phyloP scores from a whole-genome alignment of 2,113 vertebrate species.

The Vulpes lagopus region DNA sequence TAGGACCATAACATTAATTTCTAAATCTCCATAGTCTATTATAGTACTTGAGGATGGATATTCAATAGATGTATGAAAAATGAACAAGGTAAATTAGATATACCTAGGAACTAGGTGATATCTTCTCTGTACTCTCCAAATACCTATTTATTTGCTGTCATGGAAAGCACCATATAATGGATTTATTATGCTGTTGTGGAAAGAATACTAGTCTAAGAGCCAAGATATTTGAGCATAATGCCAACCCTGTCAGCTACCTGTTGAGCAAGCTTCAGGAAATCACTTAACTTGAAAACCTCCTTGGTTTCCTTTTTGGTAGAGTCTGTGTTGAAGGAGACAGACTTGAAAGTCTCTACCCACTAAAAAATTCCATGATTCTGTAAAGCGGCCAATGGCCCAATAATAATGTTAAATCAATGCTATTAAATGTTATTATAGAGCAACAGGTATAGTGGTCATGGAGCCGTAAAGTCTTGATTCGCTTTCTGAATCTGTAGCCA shows the following conservation, averaged over 20 bases:
- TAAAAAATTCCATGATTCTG: not conserved
- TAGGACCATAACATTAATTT: not conserved
- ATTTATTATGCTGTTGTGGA: not conserved
- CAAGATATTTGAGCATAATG: not conserved
- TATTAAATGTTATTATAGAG: not conserved
- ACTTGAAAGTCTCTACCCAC: not conserved
- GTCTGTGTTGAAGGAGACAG: not conserved
- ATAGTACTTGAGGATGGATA: not conserved
- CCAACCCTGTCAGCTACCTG: not conserved
- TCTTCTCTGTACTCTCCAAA: not conserved
- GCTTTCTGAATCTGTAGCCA: not conserved
- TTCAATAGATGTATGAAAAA: not conserved
- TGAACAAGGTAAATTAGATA: not conserved
- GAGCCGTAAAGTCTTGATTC: not conserved
- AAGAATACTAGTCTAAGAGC: not conserved
- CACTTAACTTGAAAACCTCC: not conserved
- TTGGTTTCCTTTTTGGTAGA: not conserved
- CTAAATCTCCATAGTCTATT: not conserved
- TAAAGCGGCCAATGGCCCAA: not conserved
- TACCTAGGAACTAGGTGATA: not conserved
- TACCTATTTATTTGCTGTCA: not conserved
- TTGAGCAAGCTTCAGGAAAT: slow-evolving; percentile 1
- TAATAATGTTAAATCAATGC: not conserved
- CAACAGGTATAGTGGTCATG: not conserved
- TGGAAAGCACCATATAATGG: not conserved